phyloP scores from a whole-genome alignment of 2,797 vertebrate genomes.

The Mus minutoides region DNA sequence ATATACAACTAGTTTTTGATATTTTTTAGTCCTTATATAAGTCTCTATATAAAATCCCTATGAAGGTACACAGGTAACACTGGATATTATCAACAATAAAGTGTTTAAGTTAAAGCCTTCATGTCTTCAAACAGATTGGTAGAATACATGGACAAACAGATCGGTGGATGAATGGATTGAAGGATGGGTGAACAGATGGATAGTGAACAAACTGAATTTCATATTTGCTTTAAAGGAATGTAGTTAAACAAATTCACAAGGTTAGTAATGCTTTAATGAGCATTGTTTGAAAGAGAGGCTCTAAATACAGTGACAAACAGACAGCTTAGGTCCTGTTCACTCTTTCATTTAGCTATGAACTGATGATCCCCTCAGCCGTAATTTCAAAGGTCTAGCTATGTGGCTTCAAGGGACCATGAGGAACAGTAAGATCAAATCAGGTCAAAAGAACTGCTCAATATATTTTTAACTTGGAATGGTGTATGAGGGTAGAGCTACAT shows the following conservation, averaged over 20 bases:
- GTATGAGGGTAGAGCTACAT: not conserved
- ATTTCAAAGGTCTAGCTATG: not conserved
- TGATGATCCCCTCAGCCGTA: not conserved
- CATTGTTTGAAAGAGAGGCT: not conserved
- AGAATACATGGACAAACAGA: not conserved
- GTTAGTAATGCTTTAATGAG: slow-evolving; percentile 19
- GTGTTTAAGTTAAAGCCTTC: not conserved
- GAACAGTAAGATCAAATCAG: slow-evolving; percentile 2
- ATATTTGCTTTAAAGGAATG: slow-evolving; percentile 42
- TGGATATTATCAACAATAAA: not conserved
- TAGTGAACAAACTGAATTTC: not conserved
- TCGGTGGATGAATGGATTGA: not conserved
- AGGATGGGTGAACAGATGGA: not conserved
- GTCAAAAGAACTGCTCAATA: slow-evolving; percentile 23
- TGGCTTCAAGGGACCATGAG: not conserved
- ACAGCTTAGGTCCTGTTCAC: not conserved
- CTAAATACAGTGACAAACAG: not conserved
- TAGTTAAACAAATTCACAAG: slow-evolving; percentile 26
- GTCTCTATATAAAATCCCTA: not conserved
- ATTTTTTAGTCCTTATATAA: not conserved
- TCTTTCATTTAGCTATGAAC: slow-evolving; percentile 24
- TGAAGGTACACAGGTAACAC: not conserved
- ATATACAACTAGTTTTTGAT: not conserved
- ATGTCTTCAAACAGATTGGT: not conserved
- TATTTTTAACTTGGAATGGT: not conserved